Percentiles rank a stretch among this genome's conserved stretches.
Conservation (phyloP, 2,797 vertebrate species). For the Micropoecilia bifurca region DNA sequence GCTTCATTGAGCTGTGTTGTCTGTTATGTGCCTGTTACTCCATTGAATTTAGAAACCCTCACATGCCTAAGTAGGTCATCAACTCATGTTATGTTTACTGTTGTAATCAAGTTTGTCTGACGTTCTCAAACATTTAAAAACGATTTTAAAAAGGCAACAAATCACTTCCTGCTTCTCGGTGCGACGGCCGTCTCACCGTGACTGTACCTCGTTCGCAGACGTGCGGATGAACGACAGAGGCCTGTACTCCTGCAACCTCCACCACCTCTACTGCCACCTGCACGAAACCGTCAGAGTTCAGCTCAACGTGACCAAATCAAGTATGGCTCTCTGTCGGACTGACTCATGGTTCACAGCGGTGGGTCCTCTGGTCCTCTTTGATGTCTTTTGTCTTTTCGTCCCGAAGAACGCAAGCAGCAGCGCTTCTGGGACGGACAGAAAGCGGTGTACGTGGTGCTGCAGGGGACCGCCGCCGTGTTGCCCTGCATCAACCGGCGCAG, state of each 20-base stretch:
- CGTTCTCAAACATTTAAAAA: not conserved
- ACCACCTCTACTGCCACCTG: conserved; percentile 95
- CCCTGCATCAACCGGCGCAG: conserved; percentile 87
- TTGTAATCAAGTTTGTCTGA: not conserved
- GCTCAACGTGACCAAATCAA: conserved; percentile 86
- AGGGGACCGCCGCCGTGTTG: conserved; percentile 83
- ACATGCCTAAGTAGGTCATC: not conserved
- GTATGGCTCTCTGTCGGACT: conserved; percentile 72
- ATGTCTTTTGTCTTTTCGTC: not conserved
- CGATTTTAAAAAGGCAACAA: not conserved
- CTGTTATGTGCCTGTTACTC: not conserved
- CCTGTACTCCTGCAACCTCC: conserved; percentile 92
- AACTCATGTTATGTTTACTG: not conserved
- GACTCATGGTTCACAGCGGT: not conserved
- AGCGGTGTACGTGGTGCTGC: conserved; percentile 82
- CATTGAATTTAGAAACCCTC: not conserved
- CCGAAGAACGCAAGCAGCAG: conserved; percentile 79
- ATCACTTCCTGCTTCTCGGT: not conserved
- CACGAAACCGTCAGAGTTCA: conserved; percentile 88
- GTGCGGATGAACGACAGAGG: conserved; percentile 87
- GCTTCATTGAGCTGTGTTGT: not conserved
- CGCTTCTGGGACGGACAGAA: conserved; percentile 93
- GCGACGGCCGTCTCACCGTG: not conserved
- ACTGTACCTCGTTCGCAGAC: conserved; percentile 64
- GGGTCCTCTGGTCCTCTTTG: not conserved